Conservation (phyloP, 1,140 invertebrate species). For the Drosophila ananassae region DNA sequence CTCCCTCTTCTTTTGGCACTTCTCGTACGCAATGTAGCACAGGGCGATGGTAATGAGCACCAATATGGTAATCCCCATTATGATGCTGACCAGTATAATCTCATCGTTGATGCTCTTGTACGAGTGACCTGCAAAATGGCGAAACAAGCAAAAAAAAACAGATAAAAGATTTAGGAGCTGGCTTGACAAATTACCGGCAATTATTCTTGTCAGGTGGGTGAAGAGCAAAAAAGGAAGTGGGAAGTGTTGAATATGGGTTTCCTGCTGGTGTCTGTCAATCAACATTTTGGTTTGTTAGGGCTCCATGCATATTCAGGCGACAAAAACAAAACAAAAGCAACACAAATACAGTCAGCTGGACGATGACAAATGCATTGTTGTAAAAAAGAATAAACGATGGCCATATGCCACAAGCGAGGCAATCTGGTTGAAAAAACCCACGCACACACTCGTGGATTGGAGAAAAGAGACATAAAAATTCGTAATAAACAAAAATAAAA, state of each 20-base stretch:
- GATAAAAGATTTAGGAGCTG: conserved; percentile 34
- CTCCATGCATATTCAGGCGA: conserved; percentile 64
- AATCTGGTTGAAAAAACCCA: conserved; percentile 31
- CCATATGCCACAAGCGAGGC: conserved; percentile 28
- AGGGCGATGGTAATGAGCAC: conserved; percentile 91
- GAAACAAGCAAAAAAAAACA: conserved; percentile 22
- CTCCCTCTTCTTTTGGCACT: conserved; percentile 87
- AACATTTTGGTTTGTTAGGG: conserved; percentile 38
- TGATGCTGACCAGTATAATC: conserved; percentile 93
- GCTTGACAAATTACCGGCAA: conserved; percentile 58
- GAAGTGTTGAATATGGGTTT: not conserved
- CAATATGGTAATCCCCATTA: conserved; percentile 92
- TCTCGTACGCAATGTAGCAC: conserved; percentile 91
- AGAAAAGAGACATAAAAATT: conserved; percentile 19
- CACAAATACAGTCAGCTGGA: conserved; percentile 11
- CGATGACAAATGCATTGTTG: conserved; percentile 61
- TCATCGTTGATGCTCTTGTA: conserved; percentile 93
- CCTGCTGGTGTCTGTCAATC: conserved; percentile 40
- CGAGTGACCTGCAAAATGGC: conserved; percentile 87
- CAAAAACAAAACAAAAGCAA: conserved; percentile 6
- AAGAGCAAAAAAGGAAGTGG: not conserved
- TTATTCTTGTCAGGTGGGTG: conserved; percentile 49
- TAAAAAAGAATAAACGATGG: conserved; percentile 59
- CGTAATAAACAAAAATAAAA: conserved; percentile 44
- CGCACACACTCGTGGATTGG: not conserved